Percentiles rank a stretch among this genome's conserved stretches.
These are phyloP conservation scores for Chaetorhynchus papuensis DNA, from an alignment of 2,113 vertebrate genomes.

Conservation along the genomic window DNA sequence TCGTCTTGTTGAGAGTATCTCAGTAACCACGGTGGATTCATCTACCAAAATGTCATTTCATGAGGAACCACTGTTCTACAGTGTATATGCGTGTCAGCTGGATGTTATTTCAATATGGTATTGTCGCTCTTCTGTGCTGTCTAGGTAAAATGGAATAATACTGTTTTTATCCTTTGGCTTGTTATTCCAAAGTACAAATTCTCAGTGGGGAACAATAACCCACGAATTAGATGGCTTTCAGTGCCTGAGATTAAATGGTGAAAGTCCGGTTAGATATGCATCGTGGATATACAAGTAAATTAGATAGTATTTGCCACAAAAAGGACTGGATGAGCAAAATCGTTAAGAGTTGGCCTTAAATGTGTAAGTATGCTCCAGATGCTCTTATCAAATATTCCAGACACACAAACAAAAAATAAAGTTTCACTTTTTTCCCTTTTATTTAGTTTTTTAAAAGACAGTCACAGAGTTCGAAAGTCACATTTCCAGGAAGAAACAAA, in stretches of 20 bases:
- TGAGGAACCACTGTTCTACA: background rate
- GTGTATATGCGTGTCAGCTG: background rate
- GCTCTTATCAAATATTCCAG: background rate
- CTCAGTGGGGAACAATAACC: background rate
- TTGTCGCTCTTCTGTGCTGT: background rate
- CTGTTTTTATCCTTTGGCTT: background rate
- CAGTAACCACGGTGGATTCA: background rate
- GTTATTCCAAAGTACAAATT: background rate
- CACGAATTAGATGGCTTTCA: background rate
- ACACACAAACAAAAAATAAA: background rate
- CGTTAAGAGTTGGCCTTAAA: background rate
- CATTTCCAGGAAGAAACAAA: background rate
- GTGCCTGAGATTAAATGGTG: background rate
- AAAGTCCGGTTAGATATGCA: background rate
- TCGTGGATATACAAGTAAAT: background rate
- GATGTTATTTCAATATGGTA: background rate
- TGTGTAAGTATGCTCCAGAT: background rate
- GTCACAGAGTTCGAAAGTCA: background rate
- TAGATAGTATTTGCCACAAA: background rate
- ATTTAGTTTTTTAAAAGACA: background rate
- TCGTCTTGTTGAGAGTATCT: background rate
- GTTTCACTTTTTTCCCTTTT: background rate
- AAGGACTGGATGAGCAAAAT: background rate
- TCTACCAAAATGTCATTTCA: background rate
- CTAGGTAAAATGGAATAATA: background rate